Conservation (phyloP, 2,888 invertebrate genomes). For the Nomada fucata region DNA sequence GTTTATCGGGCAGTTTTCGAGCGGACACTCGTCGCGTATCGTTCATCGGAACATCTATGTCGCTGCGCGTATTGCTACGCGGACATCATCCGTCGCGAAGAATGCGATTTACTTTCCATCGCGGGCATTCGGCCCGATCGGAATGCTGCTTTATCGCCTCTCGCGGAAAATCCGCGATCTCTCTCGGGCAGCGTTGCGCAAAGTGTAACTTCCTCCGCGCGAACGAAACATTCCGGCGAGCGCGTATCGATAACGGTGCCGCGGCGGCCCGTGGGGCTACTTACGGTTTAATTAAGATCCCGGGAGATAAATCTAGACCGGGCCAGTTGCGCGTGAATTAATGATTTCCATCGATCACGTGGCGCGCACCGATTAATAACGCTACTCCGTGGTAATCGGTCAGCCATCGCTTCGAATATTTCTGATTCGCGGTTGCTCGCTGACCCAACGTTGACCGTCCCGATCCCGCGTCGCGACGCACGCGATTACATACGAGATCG, state of each 20-base stretch:
- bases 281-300: conserved; percentile 55
- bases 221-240: neutral
- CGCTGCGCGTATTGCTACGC: no score
- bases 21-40: no score
- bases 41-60: no score
- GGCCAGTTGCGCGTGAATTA: conserved; percentile 39
- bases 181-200: neutral
- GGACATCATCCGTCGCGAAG: neutral
- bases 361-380: conserved; percentile 38
- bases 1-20: no score
- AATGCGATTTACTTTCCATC: neutral
- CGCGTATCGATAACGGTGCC: conserved; percentile 29
- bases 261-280: neutral
- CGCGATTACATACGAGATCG: conserved; percentile 47
- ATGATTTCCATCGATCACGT: conserved; percentile 52
- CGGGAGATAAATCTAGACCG: conserved; percentile 42
- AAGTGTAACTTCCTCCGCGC: neutral
- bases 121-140: conserved; percentile 1
- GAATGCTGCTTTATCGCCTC: conserved; percentile 10
- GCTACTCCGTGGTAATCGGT: conserved; percentile 9
- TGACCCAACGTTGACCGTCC: conserved; percentile 1
- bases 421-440: conserved; percentile 26
- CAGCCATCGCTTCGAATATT: conserved; percentile 33
- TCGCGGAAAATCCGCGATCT: neutral
- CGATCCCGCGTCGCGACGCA: conserved; percentile 39